Evolutionary conservation across 2,797 vertebrate genomes (phyloP).

Genomic region (Margarornis squamiger): DNA sequence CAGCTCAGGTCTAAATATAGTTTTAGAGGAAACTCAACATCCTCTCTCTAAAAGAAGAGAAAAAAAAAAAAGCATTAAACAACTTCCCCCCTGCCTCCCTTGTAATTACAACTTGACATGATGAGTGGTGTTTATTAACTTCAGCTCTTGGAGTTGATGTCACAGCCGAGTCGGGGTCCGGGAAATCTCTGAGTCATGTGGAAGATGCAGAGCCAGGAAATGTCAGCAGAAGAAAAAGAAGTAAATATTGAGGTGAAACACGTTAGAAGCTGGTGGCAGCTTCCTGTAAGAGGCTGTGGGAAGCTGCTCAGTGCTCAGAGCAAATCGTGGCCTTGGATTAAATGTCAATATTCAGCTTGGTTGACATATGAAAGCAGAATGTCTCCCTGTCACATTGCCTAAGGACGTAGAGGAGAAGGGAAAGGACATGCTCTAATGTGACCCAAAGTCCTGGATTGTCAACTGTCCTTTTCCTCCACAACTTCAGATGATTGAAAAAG

Average conservation of each 20-base stretch:
- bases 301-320: neutral
- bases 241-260: neutral
- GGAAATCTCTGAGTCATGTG: slow-evolving; percentile 28
- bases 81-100: neutral
- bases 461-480: neutral
- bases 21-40: neutral
- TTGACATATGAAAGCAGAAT: neutral
- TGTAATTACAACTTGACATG: neutral
- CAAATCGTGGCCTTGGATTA: neutral
- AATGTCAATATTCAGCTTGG: neutral
- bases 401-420: neutral
- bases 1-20: neutral
- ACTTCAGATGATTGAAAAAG: neutral
- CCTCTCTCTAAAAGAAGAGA: neutral
- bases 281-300: neutral
- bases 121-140: neutral
- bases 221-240: neutral
- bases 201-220: neutral
- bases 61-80: neutral
- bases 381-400: neutral
- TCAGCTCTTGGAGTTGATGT: neutral
- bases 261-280: neutral
- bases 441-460: neutral
- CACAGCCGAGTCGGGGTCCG: neutral
- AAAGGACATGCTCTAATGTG: accelerated